These are phyloP conservation scores for Acanthosepion esculentum DNA, from an alignment of 2,888 invertebrate species.

Conservation along the genomic window DNA sequence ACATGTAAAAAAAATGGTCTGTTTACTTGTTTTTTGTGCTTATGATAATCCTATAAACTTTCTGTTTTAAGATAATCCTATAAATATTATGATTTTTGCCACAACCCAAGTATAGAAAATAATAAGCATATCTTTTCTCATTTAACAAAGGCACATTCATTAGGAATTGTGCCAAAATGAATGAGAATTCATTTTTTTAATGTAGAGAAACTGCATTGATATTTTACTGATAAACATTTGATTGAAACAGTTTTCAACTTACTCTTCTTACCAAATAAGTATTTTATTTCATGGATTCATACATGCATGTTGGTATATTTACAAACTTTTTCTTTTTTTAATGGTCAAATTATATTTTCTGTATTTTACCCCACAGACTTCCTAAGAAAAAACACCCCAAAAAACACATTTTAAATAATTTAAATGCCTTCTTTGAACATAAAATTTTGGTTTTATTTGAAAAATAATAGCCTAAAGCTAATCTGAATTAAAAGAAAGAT, in stretches of 20 bases:
- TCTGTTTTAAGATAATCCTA: not conserved
- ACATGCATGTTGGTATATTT: no score
- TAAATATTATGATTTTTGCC: not conserved
- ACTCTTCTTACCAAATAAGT: not conserved
- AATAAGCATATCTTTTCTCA: not conserved
- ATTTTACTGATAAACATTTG: not conserved
- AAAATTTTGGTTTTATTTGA: no score
- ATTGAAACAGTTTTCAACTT: not conserved
- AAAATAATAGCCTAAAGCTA: no score
- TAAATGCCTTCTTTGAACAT: no score
- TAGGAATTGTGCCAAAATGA: not conserved
- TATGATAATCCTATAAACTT: not conserved
- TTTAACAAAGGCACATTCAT: not conserved
- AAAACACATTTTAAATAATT: no score
- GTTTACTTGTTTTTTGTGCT: not conserved
- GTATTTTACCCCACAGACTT: no score
- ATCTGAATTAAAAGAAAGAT: no score
- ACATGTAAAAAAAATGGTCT: not conserved
- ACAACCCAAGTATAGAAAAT: not conserved
- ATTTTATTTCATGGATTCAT: not conserved
- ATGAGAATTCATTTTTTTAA: not conserved
- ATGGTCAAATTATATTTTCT: no score
- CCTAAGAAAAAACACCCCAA: no score
- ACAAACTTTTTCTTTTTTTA: no score
- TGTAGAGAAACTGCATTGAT: not conserved